Percentiles rank a stretch among this genome's conserved stretches.
Conservation (phyloP, 1,140 invertebrate species). For the Caenorhabditis tropicalis region DNA sequence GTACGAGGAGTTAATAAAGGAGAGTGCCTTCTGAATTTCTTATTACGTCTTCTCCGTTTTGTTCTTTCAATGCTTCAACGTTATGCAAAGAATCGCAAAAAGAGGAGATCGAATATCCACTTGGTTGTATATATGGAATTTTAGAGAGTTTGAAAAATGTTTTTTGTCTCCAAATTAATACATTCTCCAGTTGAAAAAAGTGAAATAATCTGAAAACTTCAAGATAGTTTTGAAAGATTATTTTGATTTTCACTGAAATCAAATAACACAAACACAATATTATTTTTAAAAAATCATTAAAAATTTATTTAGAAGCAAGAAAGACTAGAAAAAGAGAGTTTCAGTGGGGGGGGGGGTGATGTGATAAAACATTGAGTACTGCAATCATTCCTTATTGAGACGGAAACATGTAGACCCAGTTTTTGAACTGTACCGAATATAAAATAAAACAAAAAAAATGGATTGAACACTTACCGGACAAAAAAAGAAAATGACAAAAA, state of each 20-base stretch:
- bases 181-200: too few species aligned
- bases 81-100: too few species aligned
- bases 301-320: neutral
- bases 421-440: slow-evolving; percentile 8
- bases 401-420: neutral
- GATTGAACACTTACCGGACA: slow-evolving; percentile 18
- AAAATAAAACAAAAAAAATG: neutral
- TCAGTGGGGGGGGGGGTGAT: neutral
- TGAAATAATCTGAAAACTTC: too few species aligned
- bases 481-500: slow-evolving; percentile 16
- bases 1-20: neutral
- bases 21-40: neutral
- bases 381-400: neutral
- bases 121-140: too few species aligned
- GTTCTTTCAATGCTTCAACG: neutral
- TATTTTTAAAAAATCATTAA: neutral
- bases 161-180: too few species aligned
- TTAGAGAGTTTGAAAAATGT: too few species aligned
- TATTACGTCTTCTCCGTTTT: neutral
- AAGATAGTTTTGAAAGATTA: too few species aligned
- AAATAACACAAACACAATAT: too few species aligned
- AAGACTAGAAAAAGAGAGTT: neutral
- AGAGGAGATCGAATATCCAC: too few species aligned
- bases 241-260: too few species aligned
- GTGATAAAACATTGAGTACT: neutral